A percentile compares a stretch with the other conserved stretches of the same genome.
These are phyloP conservation scores for Steinernema hermaphroditum DNA, from an alignment of 2,888 invertebrate species.

Conservation along the genomic window DNA sequence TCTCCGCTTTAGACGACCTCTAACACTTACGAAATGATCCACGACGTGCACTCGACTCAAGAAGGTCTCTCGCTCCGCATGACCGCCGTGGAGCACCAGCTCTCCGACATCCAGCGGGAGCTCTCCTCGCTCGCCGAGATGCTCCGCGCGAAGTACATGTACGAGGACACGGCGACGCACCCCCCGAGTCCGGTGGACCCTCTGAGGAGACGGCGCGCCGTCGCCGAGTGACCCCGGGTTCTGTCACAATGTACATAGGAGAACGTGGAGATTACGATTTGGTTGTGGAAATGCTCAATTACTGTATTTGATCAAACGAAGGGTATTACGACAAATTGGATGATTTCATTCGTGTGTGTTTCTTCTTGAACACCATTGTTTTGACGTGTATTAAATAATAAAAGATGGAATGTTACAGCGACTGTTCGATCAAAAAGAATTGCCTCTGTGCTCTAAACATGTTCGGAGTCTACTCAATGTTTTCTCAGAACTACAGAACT, in stretches of 20 bases:
- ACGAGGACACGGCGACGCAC: not conserved
- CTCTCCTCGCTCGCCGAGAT: slow-evolving; percentile 41
- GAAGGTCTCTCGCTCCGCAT: slow-evolving; percentile 90
- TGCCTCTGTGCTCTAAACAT: no score
- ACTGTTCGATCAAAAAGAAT: no score
- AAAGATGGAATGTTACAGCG: no score
- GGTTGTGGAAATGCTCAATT: slow-evolving; percentile 26
- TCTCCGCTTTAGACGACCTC: slow-evolving; percentile 81
- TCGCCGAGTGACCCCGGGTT: not conserved
- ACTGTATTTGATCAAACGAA: slow-evolving; percentile 1
- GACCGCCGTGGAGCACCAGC: slow-evolving; percentile 77
- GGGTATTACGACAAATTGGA: not conserved
- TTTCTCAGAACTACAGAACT: no score
- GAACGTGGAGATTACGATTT: not conserved
- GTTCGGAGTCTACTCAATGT: no score
- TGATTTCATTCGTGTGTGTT: no score
- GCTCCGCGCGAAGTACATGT: slow-evolving; percentile 32
- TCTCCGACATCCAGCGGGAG: slow-evolving; percentile 50
- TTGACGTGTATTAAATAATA: no score
- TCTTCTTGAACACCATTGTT: no score
- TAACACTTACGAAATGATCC: slow-evolving; percentile 95
- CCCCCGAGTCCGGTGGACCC: slow-evolving; percentile 13
- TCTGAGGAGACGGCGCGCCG: slow-evolving; percentile 1
- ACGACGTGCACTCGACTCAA: slow-evolving; percentile 92
- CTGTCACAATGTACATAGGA: not conserved